These are phyloP conservation scores for Trichogramma dendrolimi DNA, from an alignment of 2,888 invertebrate species.

Conservation along the genomic window DNA sequence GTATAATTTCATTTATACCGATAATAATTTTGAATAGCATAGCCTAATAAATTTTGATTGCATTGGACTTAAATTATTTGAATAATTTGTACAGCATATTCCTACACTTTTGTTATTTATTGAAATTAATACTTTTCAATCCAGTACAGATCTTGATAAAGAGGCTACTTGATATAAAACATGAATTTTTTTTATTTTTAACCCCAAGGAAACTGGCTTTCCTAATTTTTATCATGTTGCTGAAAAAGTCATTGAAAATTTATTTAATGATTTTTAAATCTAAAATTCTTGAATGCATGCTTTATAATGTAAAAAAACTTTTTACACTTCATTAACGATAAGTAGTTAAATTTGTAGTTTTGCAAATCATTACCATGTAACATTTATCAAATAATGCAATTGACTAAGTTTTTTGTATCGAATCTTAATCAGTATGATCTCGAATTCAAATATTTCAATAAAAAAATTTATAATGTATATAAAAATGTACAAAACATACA, in stretches of 20 bases:
- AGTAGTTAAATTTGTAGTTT: conserved; percentile 24
- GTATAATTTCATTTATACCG: conserved; percentile 22
- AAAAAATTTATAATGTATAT: conserved; percentile 16
- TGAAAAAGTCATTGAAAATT: conserved; percentile 8
- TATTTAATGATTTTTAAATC: too few species aligned
- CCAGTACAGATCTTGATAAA: conserved; percentile 26
- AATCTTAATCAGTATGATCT: conserved; percentile 19
- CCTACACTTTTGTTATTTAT: conserved; percentile 15
- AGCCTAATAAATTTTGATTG: conserved; percentile 25
- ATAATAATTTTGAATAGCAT: conserved; percentile 21
- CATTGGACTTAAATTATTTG: not conserved
- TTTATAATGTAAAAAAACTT: not conserved
- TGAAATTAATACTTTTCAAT: conserved; percentile 24
- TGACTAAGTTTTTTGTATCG: conserved; percentile 24
- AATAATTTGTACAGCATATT: conserved; percentile 13
- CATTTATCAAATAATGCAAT: conserved; percentile 20
- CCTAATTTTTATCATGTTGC: conserved; percentile 20
- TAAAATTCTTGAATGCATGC: too few species aligned
- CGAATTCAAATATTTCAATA: conserved; percentile 18
- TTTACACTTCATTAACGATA: conserved; percentile 15
- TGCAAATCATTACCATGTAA: conserved; percentile 21
- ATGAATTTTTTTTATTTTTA: conserved; percentile 12
- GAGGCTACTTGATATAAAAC: conserved; percentile 3
- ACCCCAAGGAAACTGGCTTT: conserved; percentile 27
- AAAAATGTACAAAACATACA: conserved; percentile 1